These are phyloP conservation scores for Malaclemys terrapin DNA, from an alignment of 2,113 vertebrate genomes.

Conservation along the genomic window DNA sequence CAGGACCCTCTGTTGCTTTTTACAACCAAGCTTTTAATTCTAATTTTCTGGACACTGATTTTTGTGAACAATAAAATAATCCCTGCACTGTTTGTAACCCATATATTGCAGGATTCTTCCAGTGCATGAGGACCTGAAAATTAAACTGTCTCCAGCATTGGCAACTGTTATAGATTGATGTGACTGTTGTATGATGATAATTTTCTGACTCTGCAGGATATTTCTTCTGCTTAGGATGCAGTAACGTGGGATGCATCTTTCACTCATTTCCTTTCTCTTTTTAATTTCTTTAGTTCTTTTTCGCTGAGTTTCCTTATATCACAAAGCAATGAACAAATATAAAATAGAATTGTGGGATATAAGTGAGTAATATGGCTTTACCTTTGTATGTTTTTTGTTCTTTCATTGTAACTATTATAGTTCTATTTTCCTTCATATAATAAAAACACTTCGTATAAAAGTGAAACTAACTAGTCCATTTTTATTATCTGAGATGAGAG, in stretches of 20 bases:
- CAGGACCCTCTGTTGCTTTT: too few relatives aligned
- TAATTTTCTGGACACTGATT: background rate
- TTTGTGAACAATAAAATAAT: background rate
- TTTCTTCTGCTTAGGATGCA: background rate
- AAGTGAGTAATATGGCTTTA: background rate
- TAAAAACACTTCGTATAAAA: background rate
- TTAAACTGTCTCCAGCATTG: background rate
- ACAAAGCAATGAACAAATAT: background rate
- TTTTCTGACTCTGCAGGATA: background rate
- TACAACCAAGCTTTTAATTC: background rate
- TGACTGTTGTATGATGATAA: background rate
- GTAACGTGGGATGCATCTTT: background rate
- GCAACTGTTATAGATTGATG: constrained; percentile 40
- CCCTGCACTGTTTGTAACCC: background rate
- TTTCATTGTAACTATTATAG: background rate
- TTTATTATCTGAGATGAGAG: background rate
- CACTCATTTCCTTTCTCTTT: background rate
- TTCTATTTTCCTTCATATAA: constrained; percentile 2
- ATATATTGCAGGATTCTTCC: background rate
- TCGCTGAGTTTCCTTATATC: background rate
- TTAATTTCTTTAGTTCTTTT: background rate
- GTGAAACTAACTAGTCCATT: background rate
- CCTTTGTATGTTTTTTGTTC: background rate
- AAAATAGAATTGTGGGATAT: background rate
- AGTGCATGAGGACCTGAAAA: constrained; percentile 26